A percentile compares a stretch with the other conserved stretches of the same genome.
phyloP scores from a whole-genome alignment of 2,888 invertebrate species.

The Hermaeophaga mercurialis region DNA sequence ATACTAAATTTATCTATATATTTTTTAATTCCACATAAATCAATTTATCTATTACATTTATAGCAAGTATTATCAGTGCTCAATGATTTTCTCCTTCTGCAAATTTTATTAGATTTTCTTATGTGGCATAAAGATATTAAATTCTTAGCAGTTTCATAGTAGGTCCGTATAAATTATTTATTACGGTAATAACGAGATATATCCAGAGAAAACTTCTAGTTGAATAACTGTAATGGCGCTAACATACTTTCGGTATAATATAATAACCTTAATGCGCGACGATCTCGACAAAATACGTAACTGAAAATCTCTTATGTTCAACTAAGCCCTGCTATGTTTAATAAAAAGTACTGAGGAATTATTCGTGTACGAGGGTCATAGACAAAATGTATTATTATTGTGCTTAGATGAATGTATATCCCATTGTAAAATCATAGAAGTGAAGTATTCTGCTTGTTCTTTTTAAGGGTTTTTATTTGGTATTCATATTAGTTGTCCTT shows the following conservation, averaged over 20 bases:
- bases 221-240: slow-evolving; percentile 14
- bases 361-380: neutral
- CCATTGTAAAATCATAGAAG: no score
- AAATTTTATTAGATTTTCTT: neutral
- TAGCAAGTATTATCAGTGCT: no score
- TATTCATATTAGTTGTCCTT: no score
- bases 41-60: no score
- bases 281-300: slow-evolving; percentile 5
- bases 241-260: slow-evolving; percentile 12
- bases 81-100: no score
- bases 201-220: slow-evolving; percentile 9
- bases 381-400: no score
- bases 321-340: neutral
- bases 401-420: no score
- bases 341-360: neutral
- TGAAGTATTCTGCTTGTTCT: no score
- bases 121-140: neutral
- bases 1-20: no score
- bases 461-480: no score
- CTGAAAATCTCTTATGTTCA: slow-evolving; percentile 11
- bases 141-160: neutral
- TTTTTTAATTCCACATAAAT: no score
- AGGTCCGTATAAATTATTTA: slow-evolving; percentile 11
- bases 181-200: slow-evolving; percentile 4
- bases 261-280: slow-evolving; percentile 8